Base-by-base conservation (phyloP, 2,113 vertebrate species). In the Hystrix brachyura region DNA sequence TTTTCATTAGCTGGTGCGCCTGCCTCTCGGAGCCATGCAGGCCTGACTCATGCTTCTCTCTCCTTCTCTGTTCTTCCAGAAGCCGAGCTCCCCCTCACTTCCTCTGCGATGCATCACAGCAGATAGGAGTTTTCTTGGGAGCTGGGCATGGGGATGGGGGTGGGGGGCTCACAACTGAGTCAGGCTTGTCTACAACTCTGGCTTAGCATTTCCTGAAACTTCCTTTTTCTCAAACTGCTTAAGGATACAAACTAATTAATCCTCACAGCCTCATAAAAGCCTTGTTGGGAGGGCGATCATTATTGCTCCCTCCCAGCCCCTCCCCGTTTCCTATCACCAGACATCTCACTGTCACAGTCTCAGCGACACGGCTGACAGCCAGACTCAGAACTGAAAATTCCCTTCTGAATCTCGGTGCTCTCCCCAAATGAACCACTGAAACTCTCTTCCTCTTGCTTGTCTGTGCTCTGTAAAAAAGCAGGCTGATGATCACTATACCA, bases 161-260 rank as follows among this genome's bases (percentile, higher is more conserved):
- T 60, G 27, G 91, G 32, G 7, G 57, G 69, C 32, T 78, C n/a
- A 86, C 80, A 46, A 67, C 60, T 81, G 97, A 90, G 94, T 92
- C 94, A 95, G 84, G 83, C 51, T 59, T 51, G 23, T 59, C 94
- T 97, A 90, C 95, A 74, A 90, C 95, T 96, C 67, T 43, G 55
- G 76, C 67, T 82, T 87, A 67, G 87, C 94, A 48, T 94, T 91
- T 81, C 6, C 76, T 7, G 87, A 94, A 94, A 87, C 96, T 82
- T 97, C 87, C 94, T 94, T 90, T 84, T 90, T 90, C 91, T 95
- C 85, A 29, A 82, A 97, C 86, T 89, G 95, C 96, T 96, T 78
- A 96, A 82, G 95, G 97, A 97, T 76, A 93, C 86, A 65, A 97
- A 95, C 80, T 62, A 94, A 94, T 90, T 91, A 94, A 96, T 96